phyloP scores from a whole-genome alignment of 2,888 invertebrate genomes.

The Aphodius sticticus region DNA sequence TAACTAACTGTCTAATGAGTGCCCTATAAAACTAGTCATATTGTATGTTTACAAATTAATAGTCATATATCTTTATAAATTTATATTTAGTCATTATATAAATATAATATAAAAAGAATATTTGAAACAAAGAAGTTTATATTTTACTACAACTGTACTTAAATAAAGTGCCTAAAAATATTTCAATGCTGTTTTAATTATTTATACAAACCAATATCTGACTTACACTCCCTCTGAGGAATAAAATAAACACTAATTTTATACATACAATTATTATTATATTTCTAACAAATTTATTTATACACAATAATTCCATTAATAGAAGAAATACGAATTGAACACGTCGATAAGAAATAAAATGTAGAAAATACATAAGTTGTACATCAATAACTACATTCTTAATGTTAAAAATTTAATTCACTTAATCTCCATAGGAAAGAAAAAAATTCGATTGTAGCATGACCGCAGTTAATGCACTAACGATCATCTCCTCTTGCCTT shows the following conservation, averaged over 20 bases:
- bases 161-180: constrained; percentile 25
- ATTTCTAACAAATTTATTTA: constrained; percentile 32
- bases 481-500: constrained; percentile 60
- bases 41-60: constrained; percentile 8
- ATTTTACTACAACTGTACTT: constrained; percentile 15
- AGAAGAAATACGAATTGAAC: constrained; percentile 34
- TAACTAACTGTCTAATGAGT: constrained; percentile 12
- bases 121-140: constrained; percentile 16
- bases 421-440: constrained; percentile 14
- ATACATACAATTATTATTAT: constrained; percentile 30
- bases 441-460: neutral
- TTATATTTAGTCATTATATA: constrained; percentile 5
- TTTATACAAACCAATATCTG: neutral
- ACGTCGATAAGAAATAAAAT: constrained; percentile 31
- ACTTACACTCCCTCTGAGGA: neutral
- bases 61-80: neutral
- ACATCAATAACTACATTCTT: constrained; percentile 35
- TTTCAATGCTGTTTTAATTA: neutral
- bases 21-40: constrained; percentile 21
- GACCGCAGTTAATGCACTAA: constrained; percentile 18
- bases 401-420: constrained; percentile 31
- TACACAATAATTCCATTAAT: constrained; percentile 14
- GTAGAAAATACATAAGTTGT: constrained; percentile 34
- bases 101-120: neutral
- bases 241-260: neutral